Evolutionary conservation across 2,797 vertebrate genomes (phyloP).

Genomic region (Holocentrus rufus): DNA sequence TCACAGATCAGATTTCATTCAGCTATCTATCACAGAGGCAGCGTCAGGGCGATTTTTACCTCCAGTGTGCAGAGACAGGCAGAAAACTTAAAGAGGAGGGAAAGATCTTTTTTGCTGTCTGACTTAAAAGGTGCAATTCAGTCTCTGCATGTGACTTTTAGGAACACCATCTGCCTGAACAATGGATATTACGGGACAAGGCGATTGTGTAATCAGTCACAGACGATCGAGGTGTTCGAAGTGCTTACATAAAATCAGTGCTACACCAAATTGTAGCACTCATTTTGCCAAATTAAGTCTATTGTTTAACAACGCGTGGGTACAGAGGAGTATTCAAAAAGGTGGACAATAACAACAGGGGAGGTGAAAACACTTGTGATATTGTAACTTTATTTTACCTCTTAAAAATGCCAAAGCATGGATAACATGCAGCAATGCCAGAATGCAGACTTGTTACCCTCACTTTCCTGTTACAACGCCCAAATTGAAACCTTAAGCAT

Average conservation of each 20-base stretch:
- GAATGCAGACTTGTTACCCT: slow-evolving; percentile 11
- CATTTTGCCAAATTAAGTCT: slow-evolving; percentile 20
- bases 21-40: slow-evolving; percentile 71
- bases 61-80: slow-evolving; percentile 33
- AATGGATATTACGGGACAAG: slow-evolving; percentile 30
- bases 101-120: slow-evolving; percentile 36
- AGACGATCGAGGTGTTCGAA: slow-evolving; percentile 1
- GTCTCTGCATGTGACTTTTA: slow-evolving; percentile 28
- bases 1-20: slow-evolving; percentile 75
- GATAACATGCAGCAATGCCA: not conserved
- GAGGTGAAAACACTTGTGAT: not conserved
- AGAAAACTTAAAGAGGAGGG: not conserved
- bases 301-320: slow-evolving; percentile 11
- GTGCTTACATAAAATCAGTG: not conserved
- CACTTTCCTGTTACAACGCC: too few species aligned
- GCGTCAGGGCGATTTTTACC: slow-evolving; percentile 53
- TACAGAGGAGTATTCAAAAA: not conserved
- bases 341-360: slow-evolving; percentile 1
- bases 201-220: slow-evolving; percentile 20
- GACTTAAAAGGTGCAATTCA: slow-evolving; percentile 12
- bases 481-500: too few species aligned
- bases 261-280: not conserved
- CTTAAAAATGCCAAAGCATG: not conserved
- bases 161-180: slow-evolving; percentile 28
- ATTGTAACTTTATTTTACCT: not conserved